A percentile compares a stretch with the other conserved stretches of the same genome.
phyloP scores from a whole-genome alignment of 2,797 vertebrate genomes.

The Pseudochirops cupreus region DNA sequence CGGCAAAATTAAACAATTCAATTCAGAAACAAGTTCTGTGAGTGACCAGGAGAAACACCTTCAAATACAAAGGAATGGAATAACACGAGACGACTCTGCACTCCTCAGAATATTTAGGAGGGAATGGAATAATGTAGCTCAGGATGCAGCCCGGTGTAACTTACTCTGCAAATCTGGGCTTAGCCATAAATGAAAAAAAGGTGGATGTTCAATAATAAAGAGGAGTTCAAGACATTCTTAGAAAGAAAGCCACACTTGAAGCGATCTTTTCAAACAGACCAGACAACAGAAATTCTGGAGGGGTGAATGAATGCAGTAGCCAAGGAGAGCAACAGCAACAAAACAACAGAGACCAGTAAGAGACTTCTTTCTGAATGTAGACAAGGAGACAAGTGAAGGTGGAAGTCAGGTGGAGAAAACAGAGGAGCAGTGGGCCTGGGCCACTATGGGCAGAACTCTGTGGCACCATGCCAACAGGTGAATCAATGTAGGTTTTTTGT shows the following conservation, averaged over 20 bases:
- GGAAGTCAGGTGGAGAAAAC: not conserved
- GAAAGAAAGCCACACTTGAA: not conserved
- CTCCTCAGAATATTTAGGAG: not conserved
- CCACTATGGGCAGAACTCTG: not conserved
- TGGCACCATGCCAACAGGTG: not conserved
- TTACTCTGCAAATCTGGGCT: not conserved
- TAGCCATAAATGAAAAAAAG: not conserved
- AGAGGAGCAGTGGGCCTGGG: not conserved
- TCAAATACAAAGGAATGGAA: not conserved
- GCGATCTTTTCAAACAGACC: not conserved
- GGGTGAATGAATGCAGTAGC: not conserved
- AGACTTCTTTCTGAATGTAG: not conserved
- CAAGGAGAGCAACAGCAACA: not conserved
- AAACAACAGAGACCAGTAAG: not conserved
- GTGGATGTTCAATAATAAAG: not conserved
- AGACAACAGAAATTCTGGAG: not conserved
- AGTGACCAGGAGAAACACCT: not conserved
- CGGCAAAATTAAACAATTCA: not conserved
- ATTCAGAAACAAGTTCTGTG: not conserved
- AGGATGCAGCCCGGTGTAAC: not conserved
- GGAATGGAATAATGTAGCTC: not conserved
- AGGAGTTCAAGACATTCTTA: not conserved
- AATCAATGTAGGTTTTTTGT: not conserved
- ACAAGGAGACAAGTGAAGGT: not conserved
- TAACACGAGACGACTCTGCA: not conserved